Evolutionary conservation across 2,797 vertebrate species (phyloP).

Genomic region (Toxotes lorentzi): DNA sequence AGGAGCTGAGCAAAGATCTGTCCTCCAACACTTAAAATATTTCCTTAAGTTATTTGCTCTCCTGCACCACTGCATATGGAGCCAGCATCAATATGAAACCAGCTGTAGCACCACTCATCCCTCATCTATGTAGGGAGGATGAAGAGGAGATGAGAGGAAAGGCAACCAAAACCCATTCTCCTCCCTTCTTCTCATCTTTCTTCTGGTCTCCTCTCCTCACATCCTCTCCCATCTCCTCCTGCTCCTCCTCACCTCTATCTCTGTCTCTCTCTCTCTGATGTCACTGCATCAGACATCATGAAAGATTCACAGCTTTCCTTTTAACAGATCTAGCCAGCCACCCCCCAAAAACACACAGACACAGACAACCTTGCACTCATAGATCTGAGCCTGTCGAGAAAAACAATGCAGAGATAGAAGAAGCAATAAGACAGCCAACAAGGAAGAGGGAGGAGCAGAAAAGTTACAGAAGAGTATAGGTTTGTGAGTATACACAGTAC

Average conservation of each 20-base stretch:
- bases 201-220: slow-evolving; percentile 32
- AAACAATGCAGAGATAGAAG: slow-evolving; percentile 52
- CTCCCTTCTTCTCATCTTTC: slow-evolving; percentile 29
- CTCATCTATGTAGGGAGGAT: slow-evolving; percentile 3
- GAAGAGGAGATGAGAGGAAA: slow-evolving; percentile 32
- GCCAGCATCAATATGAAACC: slow-evolving; percentile 18
- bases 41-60: not conserved
- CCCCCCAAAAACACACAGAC: slow-evolving; percentile 5
- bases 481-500: slow-evolving; percentile 3
- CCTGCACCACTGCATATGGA: not conserved
- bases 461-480: slow-evolving; percentile 14
- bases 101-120: not conserved
- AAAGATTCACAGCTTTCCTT: slow-evolving; percentile 82
- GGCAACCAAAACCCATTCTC: slow-evolving; percentile 16
- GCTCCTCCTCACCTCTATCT: slow-evolving; percentile 46
- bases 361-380: slow-evolving; percentile 32
- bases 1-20: not conserved
- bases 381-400: slow-evolving; percentile 54
- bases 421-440: slow-evolving; percentile 27
- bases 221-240: slow-evolving; percentile 23
- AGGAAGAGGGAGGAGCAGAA: not conserved
- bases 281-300: slow-evolving; percentile 77
- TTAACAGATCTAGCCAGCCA: slow-evolving; percentile 61
- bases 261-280: slow-evolving; percentile 54
- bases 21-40: not conserved